Evolutionary conservation across 2,888 invertebrate genomes (phyloP).

Genomic region (Malachius bipustulatus): DNA sequence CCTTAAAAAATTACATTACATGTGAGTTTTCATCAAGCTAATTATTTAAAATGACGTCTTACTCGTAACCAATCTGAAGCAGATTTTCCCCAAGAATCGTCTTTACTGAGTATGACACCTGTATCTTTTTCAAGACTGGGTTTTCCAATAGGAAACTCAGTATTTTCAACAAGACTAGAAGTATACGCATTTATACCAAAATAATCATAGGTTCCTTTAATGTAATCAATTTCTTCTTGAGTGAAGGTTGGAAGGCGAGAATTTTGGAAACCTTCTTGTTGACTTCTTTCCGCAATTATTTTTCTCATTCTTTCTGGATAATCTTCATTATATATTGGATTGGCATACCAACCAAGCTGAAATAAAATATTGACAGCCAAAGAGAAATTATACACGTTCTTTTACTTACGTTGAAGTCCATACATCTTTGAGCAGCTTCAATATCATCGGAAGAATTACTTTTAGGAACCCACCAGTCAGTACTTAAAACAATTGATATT

Average conservation of each 20-base stretch:
- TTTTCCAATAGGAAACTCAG: conserved; percentile 31
- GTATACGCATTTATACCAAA: conserved; percentile 50
- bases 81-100: conserved; percentile 15
- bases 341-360: conserved; percentile 52
- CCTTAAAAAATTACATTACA: no score
- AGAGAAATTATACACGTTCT: no score
- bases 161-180: conserved; percentile 35
- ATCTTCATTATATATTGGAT: conserved; percentile 52
- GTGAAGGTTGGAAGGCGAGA: conserved; percentile 50
- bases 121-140: conserved; percentile 13
- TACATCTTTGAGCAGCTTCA: conserved; percentile 40
- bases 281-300: conserved; percentile 39
- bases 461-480: conserved; percentile 42
- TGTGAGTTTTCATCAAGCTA: no score
- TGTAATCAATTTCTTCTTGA: conserved; percentile 33
- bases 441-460: conserved; percentile 36
- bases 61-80: neutral
- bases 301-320: conserved; percentile 52
- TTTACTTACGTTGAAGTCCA: conserved; percentile 44
- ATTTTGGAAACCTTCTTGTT: conserved; percentile 41
- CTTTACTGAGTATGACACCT: conserved; percentile 8
- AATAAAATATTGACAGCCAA: no score
- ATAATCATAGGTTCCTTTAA: conserved; percentile 44
- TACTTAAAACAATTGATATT: conserved; percentile 43
- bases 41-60: neutral